These are phyloP conservation scores for Ectemnius cavifrons DNA, from an alignment of 2,888 invertebrate species.

Conservation along the genomic window DNA sequence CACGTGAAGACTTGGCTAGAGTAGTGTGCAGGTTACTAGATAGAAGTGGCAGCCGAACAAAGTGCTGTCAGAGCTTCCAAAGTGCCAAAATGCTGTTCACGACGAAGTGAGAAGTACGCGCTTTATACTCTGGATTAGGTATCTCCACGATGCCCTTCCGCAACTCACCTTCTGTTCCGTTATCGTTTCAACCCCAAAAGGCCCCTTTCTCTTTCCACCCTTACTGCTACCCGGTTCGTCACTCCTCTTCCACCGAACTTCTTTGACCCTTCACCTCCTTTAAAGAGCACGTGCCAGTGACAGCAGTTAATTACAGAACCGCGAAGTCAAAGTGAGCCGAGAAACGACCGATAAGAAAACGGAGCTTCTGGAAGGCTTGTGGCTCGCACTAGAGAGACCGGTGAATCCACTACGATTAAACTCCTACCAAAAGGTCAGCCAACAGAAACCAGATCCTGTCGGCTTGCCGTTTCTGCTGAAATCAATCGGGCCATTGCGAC, in stretches of 20 bases:
- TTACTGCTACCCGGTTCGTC: conserved; percentile 23
- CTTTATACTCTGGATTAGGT: conserved; percentile 29
- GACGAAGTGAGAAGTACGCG: conserved; percentile 35
- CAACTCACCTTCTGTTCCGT: neutral
- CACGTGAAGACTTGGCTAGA: conserved; percentile 30
- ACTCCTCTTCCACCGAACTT: neutral
- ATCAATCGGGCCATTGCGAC: no score
- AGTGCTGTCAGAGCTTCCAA: conserved; percentile 16
- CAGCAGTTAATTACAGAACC: conserved; percentile 66
- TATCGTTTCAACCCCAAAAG: conserved; percentile 14
- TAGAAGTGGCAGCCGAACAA: conserved; percentile 33
- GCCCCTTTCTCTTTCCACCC: conserved; percentile 20
- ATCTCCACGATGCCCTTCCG: conserved; percentile 11
- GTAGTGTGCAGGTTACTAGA: conserved; percentile 37
- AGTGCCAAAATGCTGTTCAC: conserved; percentile 41
- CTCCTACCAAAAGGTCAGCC: no score
- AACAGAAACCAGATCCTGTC: no score
- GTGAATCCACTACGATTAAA: no score
- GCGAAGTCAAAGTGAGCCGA: conserved; percentile 47
- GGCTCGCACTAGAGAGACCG: no score
- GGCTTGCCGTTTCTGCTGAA: no score
- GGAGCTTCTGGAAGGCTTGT: conserved; percentile 14
- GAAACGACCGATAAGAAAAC: conserved; percentile 3
- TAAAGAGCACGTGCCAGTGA: conserved; percentile 62
- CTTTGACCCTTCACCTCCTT: conserved; percentile 19